Percentiles rank a stretch among this genome's conserved stretches.
Evolutionary conservation across 2,113 vertebrate species (phyloP).

Genomic region (Atherinomorus stipes): DNA sequence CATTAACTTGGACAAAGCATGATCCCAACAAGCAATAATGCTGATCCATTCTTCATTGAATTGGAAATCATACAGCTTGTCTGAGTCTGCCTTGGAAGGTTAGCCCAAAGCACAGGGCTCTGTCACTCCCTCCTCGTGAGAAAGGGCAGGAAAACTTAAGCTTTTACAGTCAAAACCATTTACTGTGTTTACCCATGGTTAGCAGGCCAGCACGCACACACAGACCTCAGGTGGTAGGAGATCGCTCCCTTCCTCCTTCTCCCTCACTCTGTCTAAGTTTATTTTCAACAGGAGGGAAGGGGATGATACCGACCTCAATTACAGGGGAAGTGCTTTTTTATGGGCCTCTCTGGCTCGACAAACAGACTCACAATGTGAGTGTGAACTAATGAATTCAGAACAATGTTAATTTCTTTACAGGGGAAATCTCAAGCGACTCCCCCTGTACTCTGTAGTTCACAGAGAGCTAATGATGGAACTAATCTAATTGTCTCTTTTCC

Average conservation of each 20-base stretch:
- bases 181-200: slow-evolving; percentile 76
- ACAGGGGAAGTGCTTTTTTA: slow-evolving; percentile 82
- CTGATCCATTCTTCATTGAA: slow-evolving; percentile 7
- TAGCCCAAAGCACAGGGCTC: slow-evolving; percentile 11
- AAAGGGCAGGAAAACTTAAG: slow-evolving; percentile 60
- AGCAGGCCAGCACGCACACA: slow-evolving; percentile 62
- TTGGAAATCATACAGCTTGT: slow-evolving; percentile 13
- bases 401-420: slow-evolving; percentile 46
- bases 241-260: slow-evolving; percentile 35
- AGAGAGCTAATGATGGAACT: slow-evolving; percentile 13
- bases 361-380: slow-evolving; percentile 52
- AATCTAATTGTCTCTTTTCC: slow-evolving; percentile 32
- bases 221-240: slow-evolving; percentile 63
- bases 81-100: slow-evolving; percentile 4
- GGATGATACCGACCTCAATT: slow-evolving; percentile 77
- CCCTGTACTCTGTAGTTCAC: slow-evolving; percentile 17
- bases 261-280: slow-evolving; percentile 59
- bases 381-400: slow-evolving; percentile 67
- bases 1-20: background rate
- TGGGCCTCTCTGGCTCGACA: slow-evolving; percentile 57
- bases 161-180: slow-evolving; percentile 72
- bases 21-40: background rate
- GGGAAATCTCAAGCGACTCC: slow-evolving; percentile 40
- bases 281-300: slow-evolving; percentile 71
- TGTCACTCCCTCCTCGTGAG: slow-evolving; percentile 66